Evolutionary conservation across 2,888 invertebrate species (phyloP), one percentile per base, ranked within the genome.

Genomic region (Lasioglossum figueresi): DNA sequence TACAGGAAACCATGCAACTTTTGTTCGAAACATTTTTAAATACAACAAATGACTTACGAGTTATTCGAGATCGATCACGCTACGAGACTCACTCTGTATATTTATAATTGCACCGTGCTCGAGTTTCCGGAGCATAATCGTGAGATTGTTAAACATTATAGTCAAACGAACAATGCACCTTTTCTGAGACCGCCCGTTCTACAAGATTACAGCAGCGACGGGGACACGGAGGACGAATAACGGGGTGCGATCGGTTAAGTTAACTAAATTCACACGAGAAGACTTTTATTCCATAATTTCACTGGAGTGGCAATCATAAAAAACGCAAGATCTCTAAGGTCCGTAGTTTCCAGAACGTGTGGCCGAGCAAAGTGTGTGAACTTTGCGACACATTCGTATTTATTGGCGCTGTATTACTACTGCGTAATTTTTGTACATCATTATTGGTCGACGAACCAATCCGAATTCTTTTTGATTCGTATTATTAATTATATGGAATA

Each of bases 201-300:
- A 85, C 96, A 96, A 88, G 97, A 97, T 91, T 97, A 97, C 95
- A 98, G 98, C 93, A 98, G 98, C 95, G 99, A 98, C 94, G 97
- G 98, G 70, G 99, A 98, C 94, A 98, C 98, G 59, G 99, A 99
- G 95, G 98, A 98, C 94, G 99, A 99, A 96, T 98, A 96, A 95
- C 94, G 72, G 78, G 85, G 73, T 66, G 83, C 71, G 66, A 79
- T 84, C 68, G 56, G 74, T 81, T 76, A 63, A 79, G 80, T 77
- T 75, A 70, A 74, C 52, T 70, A 81, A 80, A 80, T 84, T 80
- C 48, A 80, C 40, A 16, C 59, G 80, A 85, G 84, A 83, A 89
- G 86, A 83, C 77, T 68, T 82, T 80, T 87, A 43, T 70, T 82
- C 77, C 74, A 48, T 83, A 68, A 86, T 84, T 88, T 88, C 77